phyloP scores from a whole-genome alignment of 2,113 vertebrate species.

The Muscicapa adusta region DNA sequence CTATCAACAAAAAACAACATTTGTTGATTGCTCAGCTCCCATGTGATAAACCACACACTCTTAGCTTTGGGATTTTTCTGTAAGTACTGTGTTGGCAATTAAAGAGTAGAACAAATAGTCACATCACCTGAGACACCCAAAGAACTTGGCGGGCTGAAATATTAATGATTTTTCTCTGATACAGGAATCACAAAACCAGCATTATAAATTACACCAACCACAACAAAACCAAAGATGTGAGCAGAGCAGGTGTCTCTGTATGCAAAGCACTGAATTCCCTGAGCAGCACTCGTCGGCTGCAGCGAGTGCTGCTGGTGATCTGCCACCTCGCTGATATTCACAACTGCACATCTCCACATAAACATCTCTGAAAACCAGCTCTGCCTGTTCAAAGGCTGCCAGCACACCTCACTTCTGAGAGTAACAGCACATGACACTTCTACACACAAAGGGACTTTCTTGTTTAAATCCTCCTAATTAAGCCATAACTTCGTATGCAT shows the following conservation, averaged over 20 bases:
- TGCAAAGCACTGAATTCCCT: background rate
- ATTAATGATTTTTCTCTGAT: background rate
- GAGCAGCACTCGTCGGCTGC: background rate
- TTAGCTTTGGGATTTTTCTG: background rate
- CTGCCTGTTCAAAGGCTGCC: conserved; percentile 29
- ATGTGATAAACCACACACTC: background rate
- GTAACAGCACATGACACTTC: background rate
- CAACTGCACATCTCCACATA: background rate
- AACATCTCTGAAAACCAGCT: conserved; percentile 5
- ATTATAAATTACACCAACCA: background rate
- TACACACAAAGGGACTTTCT: conserved; percentile 55
- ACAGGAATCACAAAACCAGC: background rate
- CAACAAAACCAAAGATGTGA: background rate
- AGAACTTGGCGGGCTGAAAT: background rate
- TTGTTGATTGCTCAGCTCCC: background rate
- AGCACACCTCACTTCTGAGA: background rate
- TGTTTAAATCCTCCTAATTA: conserved; percentile 69
- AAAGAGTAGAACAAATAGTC: background rate
- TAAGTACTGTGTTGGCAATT: background rate
- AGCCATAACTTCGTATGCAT: conserved; percentile 48
- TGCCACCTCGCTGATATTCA: background rate
- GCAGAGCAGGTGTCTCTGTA: background rate
- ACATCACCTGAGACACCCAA: background rate
- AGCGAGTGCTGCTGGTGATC: background rate
- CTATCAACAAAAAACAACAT: background rate